These are phyloP conservation scores for Melanostigma gelatinosum DNA, from an alignment of 2,113 vertebrate species.

Conservation along the genomic window DNA sequence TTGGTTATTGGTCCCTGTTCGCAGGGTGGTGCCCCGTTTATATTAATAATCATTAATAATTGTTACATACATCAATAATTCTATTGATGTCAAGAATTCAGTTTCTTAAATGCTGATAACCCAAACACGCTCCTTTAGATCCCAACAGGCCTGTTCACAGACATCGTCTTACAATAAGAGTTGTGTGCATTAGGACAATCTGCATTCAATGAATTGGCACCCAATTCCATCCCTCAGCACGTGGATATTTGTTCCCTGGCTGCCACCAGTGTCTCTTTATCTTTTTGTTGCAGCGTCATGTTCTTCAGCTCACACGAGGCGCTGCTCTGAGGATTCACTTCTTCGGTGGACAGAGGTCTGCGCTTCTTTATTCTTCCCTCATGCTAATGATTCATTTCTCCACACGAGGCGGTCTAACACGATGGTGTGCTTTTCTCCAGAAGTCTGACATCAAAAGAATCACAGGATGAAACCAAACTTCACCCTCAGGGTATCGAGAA, in stretches of 20 bases:
- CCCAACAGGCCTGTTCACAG: conserved; percentile 6
- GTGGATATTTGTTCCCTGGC: neutral
- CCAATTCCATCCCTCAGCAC: neutral
- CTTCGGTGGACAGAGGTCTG: neutral
- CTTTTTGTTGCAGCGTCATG: neutral
- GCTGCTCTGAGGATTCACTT: neutral
- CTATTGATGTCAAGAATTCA: too few relatives aligned
- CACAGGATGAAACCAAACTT: conserved; percentile 31
- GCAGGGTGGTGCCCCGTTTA: too few relatives aligned
- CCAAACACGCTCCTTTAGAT: too few relatives aligned
- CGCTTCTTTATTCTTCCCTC: conserved; percentile 19
- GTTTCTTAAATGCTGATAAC: too few relatives aligned
- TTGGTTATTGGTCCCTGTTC: too few relatives aligned
- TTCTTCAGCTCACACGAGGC: neutral
- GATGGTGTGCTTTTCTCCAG: conserved; percentile 12
- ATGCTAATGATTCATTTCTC: conserved; percentile 15
- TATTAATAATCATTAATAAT: too few relatives aligned
- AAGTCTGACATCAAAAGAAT: conserved; percentile 28
- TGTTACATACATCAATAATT: too few relatives aligned
- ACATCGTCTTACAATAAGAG: neutral
- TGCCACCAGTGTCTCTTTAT: neutral
- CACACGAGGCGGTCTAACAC: neutral
- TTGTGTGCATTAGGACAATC: conserved; percentile 20
- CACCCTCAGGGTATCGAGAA: conserved; percentile 12
- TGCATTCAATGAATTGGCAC: conserved; percentile 9